Evolutionary conservation across 2,888 invertebrate species (phyloP).

Genomic region (Strigamia transsilvanica): DNA sequence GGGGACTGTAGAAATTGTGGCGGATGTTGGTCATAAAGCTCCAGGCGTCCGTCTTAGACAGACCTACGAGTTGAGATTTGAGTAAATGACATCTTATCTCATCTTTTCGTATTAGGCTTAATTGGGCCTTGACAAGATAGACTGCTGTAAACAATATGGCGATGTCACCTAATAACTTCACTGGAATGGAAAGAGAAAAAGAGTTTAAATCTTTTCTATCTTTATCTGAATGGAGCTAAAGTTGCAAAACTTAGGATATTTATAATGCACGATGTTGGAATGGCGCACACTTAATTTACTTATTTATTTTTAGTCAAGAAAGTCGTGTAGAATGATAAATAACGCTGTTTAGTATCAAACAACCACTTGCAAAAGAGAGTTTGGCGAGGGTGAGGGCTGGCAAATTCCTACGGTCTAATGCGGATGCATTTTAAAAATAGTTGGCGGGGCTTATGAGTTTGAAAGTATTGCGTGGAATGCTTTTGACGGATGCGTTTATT

Average conservation of each 20-base stretch:
- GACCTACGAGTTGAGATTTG: conserved; percentile 34
- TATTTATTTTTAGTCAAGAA: neutral
- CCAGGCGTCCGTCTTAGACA: conserved; percentile 30
- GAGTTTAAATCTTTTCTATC: neutral
- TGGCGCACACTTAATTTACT: neutral
- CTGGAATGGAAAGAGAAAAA: neutral
- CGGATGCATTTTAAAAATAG: conserved; percentile 35
- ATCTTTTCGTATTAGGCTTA: conserved; percentile 36
- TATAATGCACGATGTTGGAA: neutral
- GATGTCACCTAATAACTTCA: neutral
- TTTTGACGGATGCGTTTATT: neutral
- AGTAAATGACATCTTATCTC: conserved; percentile 39
- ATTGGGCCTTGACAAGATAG: conserved; percentile 8
- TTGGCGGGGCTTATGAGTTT: neutral
- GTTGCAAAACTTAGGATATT: neutral
- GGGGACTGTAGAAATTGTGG: conserved; percentile 13
- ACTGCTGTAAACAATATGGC: conserved; percentile 13
- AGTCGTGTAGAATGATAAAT: conserved; percentile 19
- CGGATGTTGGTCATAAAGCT: conserved; percentile 47
- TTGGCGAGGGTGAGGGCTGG: neutral
- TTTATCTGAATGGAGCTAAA: neutral
- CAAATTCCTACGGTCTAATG: neutral
- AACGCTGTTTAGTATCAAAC: conserved; percentile 8
- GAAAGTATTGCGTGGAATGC: conserved; percentile 1
- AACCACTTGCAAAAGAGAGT: conserved; percentile 19